Evolutionary conservation across 2,797 vertebrate genomes (phyloP).

Genomic region (Myotis pilosus): DNA sequence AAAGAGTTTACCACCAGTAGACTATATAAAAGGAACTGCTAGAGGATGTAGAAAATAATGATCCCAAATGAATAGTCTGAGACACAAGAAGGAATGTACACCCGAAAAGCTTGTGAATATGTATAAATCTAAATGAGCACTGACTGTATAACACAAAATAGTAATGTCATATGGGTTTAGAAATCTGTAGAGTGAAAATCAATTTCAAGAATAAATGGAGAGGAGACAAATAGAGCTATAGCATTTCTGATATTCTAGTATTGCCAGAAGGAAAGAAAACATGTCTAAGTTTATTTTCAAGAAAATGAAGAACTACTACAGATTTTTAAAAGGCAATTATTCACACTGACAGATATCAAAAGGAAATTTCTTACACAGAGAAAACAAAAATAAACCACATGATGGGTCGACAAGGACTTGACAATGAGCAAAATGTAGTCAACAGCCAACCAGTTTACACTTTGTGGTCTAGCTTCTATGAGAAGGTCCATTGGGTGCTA

Average conservation of each 20-base stretch:
- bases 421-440: background rate
- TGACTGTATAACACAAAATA: background rate
- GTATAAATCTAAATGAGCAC: background rate
- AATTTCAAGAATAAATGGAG: background rate
- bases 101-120: background rate
- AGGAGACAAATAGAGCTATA: background rate
- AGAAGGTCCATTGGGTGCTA: background rate
- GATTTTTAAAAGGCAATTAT: background rate
- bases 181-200: background rate
- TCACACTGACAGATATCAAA: background rate
- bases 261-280: background rate
- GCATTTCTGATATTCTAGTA: background rate
- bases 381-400: background rate
- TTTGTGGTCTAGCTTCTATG: background rate
- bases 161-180: background rate
- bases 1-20: background rate
- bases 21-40: background rate
- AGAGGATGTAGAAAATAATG: background rate
- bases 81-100: background rate
- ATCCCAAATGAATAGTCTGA: background rate
- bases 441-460: background rate
- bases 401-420: background rate
- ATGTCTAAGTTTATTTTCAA: background rate
- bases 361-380: background rate
- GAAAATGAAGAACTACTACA: background rate